These are phyloP conservation scores for Umimayanthus kanabou DNA, from an alignment of 92 coral and sea anemone genomes.

Conservation along the genomic window DNA sequence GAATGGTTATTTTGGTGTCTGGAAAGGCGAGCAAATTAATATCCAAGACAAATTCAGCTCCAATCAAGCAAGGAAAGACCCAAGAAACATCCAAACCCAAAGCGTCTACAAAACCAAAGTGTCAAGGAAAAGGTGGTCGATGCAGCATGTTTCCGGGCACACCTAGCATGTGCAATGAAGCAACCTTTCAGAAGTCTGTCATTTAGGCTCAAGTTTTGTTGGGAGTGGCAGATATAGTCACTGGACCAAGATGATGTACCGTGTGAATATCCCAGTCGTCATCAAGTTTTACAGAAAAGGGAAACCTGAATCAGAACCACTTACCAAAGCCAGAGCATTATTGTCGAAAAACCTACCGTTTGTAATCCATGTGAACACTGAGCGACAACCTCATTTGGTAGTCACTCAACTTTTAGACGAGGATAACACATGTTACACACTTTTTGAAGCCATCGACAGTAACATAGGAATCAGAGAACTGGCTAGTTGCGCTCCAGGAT, in stretches of 20 bases:
- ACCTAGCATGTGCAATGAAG: not conserved
- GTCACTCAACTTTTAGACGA: slow-evolving; percentile 46
- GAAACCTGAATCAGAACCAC: not conserved
- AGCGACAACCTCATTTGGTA: slow-evolving; percentile 25
- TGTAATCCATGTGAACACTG: slow-evolving; percentile 31
- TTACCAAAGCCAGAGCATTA: not conserved
- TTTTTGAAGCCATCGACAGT: slow-evolving; percentile 2
- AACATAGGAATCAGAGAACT: not conserved
- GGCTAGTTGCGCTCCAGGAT: not conserved
- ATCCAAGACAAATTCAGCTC: not conserved
- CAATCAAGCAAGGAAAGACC: not conserved
- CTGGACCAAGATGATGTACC: not conserved
- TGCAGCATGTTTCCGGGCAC: not conserved
- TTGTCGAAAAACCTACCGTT: not conserved
- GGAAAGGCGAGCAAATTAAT: not conserved
- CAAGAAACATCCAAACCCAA: not conserved
- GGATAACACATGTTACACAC: slow-evolving; percentile 4
- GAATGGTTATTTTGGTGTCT: too few species aligned
- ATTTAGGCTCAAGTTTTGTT: not conserved
- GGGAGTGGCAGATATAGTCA: slow-evolving; percentile 1
- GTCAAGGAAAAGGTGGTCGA: not conserved
- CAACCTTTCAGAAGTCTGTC: not conserved
- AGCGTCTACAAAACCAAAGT: not conserved
- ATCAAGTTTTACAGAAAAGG: not conserved
- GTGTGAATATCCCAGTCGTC: slow-evolving; percentile 2